These are phyloP conservation scores for Zaprionus lineosus DNA, from an alignment of 2,888 invertebrate species.

Conservation along the genomic window DNA sequence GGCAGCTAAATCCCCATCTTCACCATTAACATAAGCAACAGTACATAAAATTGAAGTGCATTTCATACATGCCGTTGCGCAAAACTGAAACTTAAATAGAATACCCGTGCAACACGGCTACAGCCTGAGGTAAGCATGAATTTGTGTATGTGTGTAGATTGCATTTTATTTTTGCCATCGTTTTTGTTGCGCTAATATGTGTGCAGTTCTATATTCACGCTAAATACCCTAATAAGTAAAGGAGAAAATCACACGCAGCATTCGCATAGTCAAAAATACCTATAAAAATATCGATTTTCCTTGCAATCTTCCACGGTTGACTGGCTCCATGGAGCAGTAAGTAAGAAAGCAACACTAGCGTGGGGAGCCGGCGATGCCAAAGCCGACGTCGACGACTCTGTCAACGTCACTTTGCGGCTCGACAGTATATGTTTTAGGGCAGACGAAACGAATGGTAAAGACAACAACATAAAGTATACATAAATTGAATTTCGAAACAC, in stretches of 20 bases:
- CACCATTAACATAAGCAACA: slow-evolving; percentile 23
- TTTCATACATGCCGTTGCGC: slow-evolving; percentile 35
- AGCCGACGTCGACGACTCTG: slow-evolving; percentile 20
- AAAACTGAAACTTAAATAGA: slow-evolving; percentile 52
- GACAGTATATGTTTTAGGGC: slow-evolving; percentile 34
- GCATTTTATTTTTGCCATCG: slow-evolving; percentile 43
- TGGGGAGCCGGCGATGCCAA: slow-evolving; percentile 51
- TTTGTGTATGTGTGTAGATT: slow-evolving; percentile 21
- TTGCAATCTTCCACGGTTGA: slow-evolving; percentile 67
- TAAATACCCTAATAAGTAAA: slow-evolving; percentile 44
- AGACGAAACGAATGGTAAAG: slow-evolving; percentile 36
- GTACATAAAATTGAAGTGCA: slow-evolving; percentile 40
- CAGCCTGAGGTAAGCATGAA: slow-evolving; percentile 41
- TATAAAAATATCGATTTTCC: slow-evolving; percentile 61
- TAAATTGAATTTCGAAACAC: slow-evolving; percentile 77
- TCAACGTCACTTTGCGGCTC: slow-evolving; percentile 35
- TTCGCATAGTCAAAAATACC: slow-evolving; percentile 44
- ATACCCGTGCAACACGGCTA: slow-evolving; percentile 18
- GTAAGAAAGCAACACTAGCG: slow-evolving; percentile 14
- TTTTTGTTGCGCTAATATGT: slow-evolving; percentile 14
- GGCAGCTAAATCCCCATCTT: slow-evolving; percentile 37
- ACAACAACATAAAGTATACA: slow-evolving; percentile 63
- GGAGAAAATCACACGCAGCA: slow-evolving; percentile 14
- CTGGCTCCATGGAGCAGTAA: slow-evolving; percentile 47
- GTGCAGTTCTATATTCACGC: slow-evolving; percentile 9